These are phyloP conservation scores for Halocynthia aurantium DNA, from an alignment of 23 tunicate genomes.

Conservation along the genomic window DNA sequence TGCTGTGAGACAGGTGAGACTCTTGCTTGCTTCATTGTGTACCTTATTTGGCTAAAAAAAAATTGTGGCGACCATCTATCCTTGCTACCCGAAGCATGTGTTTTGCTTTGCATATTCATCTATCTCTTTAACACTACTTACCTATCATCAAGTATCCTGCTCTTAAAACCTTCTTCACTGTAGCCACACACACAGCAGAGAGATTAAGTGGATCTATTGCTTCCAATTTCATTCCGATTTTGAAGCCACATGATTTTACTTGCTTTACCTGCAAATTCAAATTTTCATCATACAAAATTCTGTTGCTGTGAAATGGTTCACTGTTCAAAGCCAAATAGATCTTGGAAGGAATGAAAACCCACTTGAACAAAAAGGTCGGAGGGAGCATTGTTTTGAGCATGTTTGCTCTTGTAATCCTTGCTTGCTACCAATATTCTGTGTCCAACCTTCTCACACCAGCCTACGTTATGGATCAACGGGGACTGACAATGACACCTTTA, in stretches of 20 bases:
- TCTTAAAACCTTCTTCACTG: slow-evolving; percentile 70
- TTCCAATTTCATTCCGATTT: slow-evolving; percentile 91
- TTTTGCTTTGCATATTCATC: no score
- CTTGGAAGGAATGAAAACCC: not conserved
- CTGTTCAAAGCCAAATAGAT: no score
- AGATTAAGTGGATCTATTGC: slow-evolving; percentile 85
- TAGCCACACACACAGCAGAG: slow-evolving; percentile 85
- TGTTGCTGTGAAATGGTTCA: no score
- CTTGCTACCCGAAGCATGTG: no score
- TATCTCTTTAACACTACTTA: slow-evolving; percentile 2
- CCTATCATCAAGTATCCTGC: slow-evolving; percentile 91
- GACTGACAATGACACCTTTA: slow-evolving; percentile 72
- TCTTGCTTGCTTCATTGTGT: no score
- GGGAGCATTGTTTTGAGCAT: slow-evolving; percentile 48
- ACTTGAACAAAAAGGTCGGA: slow-evolving; percentile 64
- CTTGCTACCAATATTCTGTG: slow-evolving; percentile 63
- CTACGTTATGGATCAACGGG: slow-evolving; percentile 65
- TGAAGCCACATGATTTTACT: slow-evolving; percentile 60
- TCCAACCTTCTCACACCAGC: slow-evolving; percentile 93
- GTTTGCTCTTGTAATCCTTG: slow-evolving; percentile 70
- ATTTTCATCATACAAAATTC: no score
- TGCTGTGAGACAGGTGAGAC: no score
- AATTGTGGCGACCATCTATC: no score
- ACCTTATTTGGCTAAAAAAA: no score
- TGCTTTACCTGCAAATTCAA: slow-evolving; percentile 19